These are phyloP conservation scores for Gadopsis marmoratus DNA, from an alignment of 2,797 vertebrate species.

Conservation along the genomic window DNA sequence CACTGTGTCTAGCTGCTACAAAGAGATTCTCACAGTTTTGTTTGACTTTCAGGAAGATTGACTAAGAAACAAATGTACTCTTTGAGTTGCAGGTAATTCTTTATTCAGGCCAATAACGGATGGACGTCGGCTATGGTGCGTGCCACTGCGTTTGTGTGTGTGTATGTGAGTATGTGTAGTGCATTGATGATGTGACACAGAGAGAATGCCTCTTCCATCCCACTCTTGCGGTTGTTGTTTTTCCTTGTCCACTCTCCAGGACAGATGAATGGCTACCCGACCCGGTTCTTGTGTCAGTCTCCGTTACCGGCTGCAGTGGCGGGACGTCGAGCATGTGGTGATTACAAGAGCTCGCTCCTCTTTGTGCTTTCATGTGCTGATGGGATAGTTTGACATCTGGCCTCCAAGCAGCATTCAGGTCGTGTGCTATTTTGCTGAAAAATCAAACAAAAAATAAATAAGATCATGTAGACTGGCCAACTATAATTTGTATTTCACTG, in stretches of 20 bases:
- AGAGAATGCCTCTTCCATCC: slow-evolving; percentile 20
- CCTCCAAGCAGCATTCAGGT: not conserved
- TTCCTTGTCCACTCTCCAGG: slow-evolving; percentile 9
- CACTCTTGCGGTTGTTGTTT: slow-evolving; percentile 6
- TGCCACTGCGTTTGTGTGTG: slow-evolving; percentile 18
- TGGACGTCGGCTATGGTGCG: slow-evolving; percentile 1
- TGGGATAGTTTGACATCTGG: slow-evolving; percentile 13
- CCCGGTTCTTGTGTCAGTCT: slow-evolving; percentile 31
- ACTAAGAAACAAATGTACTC: slow-evolving; percentile 11
- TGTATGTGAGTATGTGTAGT: not conserved
- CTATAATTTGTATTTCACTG: slow-evolving; percentile 2
- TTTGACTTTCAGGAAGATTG: slow-evolving; percentile 36
- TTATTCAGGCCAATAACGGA: slow-evolving; percentile 27
- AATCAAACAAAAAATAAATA: not conserved
- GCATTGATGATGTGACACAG: slow-evolving; percentile 28
- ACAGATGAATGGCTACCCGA: slow-evolving; percentile 1
- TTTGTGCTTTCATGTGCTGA: slow-evolving; percentile 10
- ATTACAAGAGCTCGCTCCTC: not conserved
- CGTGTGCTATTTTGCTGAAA: not conserved
- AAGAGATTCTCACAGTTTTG: slow-evolving; percentile 19
- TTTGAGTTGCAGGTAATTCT: slow-evolving; percentile 21
- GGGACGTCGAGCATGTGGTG: not conserved
- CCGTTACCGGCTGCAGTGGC: slow-evolving; percentile 1
- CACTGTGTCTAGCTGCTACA: slow-evolving; percentile 3
- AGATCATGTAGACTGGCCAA: not conserved